These are phyloP conservation scores for Pseudotriccus pelzelni DNA, from an alignment of 2,797 vertebrate species.

Conservation along the genomic window DNA sequence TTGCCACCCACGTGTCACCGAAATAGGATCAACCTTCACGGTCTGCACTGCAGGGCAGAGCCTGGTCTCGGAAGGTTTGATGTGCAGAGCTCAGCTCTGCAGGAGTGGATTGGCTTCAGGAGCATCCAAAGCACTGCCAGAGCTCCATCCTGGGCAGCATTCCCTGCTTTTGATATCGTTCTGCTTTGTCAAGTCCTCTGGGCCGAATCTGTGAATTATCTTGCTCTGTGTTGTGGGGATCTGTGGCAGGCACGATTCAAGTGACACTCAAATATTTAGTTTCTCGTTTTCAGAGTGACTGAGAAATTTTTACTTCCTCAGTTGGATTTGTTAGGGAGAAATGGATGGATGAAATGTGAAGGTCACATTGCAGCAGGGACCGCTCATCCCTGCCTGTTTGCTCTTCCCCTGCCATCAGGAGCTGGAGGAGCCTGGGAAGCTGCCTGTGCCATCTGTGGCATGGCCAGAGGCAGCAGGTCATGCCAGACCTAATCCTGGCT, in stretches of 20 bases:
- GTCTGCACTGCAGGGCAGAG: background rate
- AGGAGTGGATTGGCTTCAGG: background rate
- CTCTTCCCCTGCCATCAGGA: background rate
- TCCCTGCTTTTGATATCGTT: background rate
- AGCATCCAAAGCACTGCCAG: background rate
- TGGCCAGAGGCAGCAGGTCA: background rate
- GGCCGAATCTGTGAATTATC: background rate
- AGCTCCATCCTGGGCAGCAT: background rate
- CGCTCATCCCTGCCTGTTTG: background rate
- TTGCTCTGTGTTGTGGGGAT: background rate
- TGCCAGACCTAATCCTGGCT: background rate
- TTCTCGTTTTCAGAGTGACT: background rate
- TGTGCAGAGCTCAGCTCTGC: background rate
- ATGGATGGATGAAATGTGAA: background rate
- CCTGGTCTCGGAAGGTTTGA: accelerated
- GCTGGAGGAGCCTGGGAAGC: background rate
- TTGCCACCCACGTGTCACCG: accelerated
- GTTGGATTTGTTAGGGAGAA: background rate
- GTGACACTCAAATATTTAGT: background rate
- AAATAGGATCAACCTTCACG: background rate
- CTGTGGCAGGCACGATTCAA: background rate
- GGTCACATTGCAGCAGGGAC: conserved; percentile 22
- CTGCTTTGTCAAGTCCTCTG: background rate
- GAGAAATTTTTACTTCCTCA: background rate
- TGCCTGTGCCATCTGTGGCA: background rate